Evolutionary conservation across 2,113 vertebrate genomes (phyloP).

Genomic region (Ctenodactylus gundi): DNA sequence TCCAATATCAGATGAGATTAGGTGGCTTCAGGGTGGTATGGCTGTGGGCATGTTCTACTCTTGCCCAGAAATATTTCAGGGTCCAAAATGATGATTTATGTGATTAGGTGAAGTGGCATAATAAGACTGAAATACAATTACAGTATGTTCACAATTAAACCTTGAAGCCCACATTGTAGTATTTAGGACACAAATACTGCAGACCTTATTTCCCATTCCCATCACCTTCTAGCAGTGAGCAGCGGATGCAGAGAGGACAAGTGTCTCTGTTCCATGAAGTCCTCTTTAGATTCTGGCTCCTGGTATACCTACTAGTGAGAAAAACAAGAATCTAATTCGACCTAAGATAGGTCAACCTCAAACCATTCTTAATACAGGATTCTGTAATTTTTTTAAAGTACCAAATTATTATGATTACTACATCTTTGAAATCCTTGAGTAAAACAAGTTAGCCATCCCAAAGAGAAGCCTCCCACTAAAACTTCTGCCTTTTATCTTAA

Average conservation of each 20-base stretch:
- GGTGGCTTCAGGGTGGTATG: no score
- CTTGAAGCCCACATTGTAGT: fast-evolving
- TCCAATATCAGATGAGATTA: no score
- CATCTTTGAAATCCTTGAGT: not conserved
- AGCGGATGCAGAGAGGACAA: not conserved
- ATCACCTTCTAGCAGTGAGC: not conserved
- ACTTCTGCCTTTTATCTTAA: not conserved
- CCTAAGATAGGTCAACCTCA: not conserved
- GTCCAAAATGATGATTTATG: not conserved
- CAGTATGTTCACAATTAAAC: not conserved
- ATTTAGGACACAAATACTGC: not conserved
- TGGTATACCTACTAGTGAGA: not conserved
- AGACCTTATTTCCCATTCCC: not conserved
- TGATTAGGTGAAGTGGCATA: not conserved
- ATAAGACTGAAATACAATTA: not conserved
- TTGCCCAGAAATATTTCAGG: not conserved
- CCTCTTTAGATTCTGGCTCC: not conserved
- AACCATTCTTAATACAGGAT: constrained; percentile 20
- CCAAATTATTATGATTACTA: not conserved
- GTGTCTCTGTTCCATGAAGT: not conserved
- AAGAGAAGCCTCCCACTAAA: not conserved
- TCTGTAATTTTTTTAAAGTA: not conserved
- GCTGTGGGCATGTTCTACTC: no score
- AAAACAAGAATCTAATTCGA: constrained; percentile 7
- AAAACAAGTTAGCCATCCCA: not conserved